A percentile compares a stretch with the other conserved stretches of the same genome.
Evolutionary conservation across 2,797 vertebrate species (phyloP).

Genomic region (Lepidocolaptes lacrymiger): DNA sequence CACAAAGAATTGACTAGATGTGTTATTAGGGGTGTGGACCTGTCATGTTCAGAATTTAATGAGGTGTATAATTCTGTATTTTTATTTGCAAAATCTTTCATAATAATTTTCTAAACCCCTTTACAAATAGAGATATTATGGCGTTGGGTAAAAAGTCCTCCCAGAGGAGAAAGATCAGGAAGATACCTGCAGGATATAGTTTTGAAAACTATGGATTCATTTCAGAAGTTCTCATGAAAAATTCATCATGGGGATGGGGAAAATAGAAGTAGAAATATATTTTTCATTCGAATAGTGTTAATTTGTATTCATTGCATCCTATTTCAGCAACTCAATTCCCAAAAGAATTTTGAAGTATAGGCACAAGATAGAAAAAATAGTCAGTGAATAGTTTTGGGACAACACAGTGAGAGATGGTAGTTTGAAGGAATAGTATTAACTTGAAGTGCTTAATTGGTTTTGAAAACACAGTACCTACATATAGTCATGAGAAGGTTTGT

Average conservation of each 20-base stretch:
- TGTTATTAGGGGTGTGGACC: constrained; percentile 48
- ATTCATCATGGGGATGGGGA: not conserved
- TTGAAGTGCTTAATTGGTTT: not conserved
- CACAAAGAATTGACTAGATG: constrained; percentile 25
- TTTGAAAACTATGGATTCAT: constrained; percentile 3
- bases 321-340: not conserved
- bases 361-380: not conserved
- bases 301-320: not conserved
- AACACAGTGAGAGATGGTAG: not conserved
- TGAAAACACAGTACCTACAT: not conserved
- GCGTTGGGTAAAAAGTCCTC: not conserved
- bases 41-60: constrained; percentile 47
- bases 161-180: not conserved
- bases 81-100: constrained; percentile 49
- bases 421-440: not conserved
- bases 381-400: constrained; percentile 1
- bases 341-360: not conserved
- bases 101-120: constrained; percentile 42
- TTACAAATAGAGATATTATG: not conserved
- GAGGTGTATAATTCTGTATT: constrained; percentile 12
- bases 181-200: not conserved
- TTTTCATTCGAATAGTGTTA: constrained; percentile 7
- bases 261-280: constrained; percentile 4
- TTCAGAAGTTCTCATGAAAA: constrained; percentile 26
- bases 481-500: not conserved